Percentiles rank a stretch among this genome's conserved stretches.
Evolutionary conservation across 2,113 vertebrate genomes (phyloP).

Genomic region (Macquaria australasica): DNA sequence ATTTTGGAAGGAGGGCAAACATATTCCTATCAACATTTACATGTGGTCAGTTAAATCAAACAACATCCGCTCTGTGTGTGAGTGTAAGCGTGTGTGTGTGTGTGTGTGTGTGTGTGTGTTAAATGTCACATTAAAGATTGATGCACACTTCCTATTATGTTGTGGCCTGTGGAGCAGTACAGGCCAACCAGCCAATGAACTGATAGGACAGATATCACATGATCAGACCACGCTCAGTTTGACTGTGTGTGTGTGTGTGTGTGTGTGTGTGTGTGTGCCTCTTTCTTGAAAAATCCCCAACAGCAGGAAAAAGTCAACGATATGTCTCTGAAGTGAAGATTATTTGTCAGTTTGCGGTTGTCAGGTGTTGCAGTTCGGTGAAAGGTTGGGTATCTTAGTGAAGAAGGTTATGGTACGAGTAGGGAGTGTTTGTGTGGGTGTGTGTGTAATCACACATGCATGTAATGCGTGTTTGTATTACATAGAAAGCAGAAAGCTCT

Average conservation of each 20-base stretch:
- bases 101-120: slow-evolving; percentile 25
- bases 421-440: not conserved
- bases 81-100: not conserved
- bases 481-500: slow-evolving; percentile 40
- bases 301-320: not conserved
- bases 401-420: not conserved
- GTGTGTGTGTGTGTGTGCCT: slow-evolving; percentile 1
- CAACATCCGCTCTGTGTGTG: slow-evolving; percentile 32
- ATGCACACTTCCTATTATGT: slow-evolving; percentile 77
- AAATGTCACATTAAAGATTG: slow-evolving; percentile 82
- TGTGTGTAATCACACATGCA: slow-evolving; percentile 2
- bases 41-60: slow-evolving; percentile 50
- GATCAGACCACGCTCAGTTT: slow-evolving; percentile 40
- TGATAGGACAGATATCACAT: slow-evolving; percentile 69
- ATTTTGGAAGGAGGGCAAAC: slow-evolving; percentile 4
- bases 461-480: slow-evolving; percentile 44
- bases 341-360: not conserved
- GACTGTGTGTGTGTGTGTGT: slow-evolving; percentile 17
- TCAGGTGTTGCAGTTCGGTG: too few relatives aligned
- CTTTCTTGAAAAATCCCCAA: not conserved
- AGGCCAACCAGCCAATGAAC: slow-evolving; percentile 47
- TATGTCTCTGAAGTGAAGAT: not conserved
- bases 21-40: slow-evolving; percentile 41
- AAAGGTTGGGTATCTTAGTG: not conserved
- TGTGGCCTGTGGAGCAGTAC: slow-evolving; percentile 65